Percentiles rank a stretch among this genome's conserved stretches.
Conservation (phyloP, 2,797 vertebrate species). For the Coracias cyanogaster region DNA sequence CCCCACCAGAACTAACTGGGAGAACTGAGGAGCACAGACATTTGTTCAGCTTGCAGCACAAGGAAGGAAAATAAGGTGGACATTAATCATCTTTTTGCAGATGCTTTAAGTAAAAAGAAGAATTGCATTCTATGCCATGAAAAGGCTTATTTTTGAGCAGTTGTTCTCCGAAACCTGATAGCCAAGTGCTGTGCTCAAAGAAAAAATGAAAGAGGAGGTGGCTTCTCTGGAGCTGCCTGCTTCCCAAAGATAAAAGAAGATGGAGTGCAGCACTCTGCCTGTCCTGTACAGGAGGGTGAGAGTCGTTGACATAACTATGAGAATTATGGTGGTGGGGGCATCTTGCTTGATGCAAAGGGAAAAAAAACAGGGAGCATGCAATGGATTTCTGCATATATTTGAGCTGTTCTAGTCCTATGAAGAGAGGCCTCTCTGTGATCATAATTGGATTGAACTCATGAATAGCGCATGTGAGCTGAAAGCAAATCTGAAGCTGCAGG, state of each 20-base stretch:
- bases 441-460: conserved; percentile 28
- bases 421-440: conserved; percentile 25
- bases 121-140: not conserved
- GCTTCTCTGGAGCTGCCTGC: conserved; percentile 28
- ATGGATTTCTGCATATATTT: not conserved
- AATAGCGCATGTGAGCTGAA: conserved; percentile 43
- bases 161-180: conserved; percentile 1
- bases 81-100: conserved; percentile 16
- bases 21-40: not conserved
- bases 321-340: not conserved
- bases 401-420: not conserved
- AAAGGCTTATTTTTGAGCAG: conserved; percentile 41
- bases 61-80: conserved; percentile 12
- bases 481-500: conserved; percentile 21
- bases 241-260: conserved; percentile 65
- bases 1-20: not conserved
- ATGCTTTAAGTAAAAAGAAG: not conserved
- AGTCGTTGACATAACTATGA: conserved; percentile 1
- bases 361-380: not conserved
- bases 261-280: conserved; percentile 16
- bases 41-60: not conserved
- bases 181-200: conserved; percentile 7
- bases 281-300: not conserved
- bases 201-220: conserved; percentile 27
- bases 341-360: not conserved